A percentile compares a stretch with the other conserved stretches of the same genome.
Evolutionary conservation across 2,113 vertebrate species (phyloP).

Genomic region (Procavia capensis): DNA sequence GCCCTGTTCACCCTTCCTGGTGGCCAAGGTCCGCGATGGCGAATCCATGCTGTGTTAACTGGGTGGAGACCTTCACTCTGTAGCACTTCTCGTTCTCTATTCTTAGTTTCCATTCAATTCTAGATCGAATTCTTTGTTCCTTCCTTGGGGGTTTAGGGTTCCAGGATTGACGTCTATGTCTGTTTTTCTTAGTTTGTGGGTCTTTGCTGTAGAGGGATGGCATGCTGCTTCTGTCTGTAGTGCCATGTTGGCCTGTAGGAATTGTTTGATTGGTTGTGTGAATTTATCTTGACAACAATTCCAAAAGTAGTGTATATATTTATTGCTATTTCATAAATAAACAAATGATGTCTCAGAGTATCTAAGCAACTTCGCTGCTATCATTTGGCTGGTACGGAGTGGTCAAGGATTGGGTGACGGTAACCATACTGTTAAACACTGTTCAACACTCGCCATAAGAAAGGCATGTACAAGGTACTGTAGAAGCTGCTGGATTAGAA

Average conservation of each 20-base stretch:
- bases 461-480: neutral
- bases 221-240: no score
- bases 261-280: neutral
- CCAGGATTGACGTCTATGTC: no score
- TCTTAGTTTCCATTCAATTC: no score
- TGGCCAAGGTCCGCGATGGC: no score
- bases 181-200: no score
- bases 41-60: no score
- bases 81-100: no score
- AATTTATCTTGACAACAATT: neutral
- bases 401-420: neutral
- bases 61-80: no score
- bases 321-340: neutral
- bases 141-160: no score
- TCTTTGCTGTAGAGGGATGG: no score
- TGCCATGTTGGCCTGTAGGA: neutral
- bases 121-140: no score
- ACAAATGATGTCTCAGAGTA: neutral
- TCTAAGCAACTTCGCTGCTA: neutral
- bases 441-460: rapidly evolving
- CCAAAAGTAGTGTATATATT: neutral
- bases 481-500: rapidly evolving
- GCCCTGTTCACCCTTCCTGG: no score
- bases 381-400: neutral
- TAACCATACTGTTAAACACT: rapidly evolving